These are phyloP conservation scores for Spialia ferax DNA, from an alignment of 2,888 invertebrate genomes.

Conservation along the genomic window DNA sequence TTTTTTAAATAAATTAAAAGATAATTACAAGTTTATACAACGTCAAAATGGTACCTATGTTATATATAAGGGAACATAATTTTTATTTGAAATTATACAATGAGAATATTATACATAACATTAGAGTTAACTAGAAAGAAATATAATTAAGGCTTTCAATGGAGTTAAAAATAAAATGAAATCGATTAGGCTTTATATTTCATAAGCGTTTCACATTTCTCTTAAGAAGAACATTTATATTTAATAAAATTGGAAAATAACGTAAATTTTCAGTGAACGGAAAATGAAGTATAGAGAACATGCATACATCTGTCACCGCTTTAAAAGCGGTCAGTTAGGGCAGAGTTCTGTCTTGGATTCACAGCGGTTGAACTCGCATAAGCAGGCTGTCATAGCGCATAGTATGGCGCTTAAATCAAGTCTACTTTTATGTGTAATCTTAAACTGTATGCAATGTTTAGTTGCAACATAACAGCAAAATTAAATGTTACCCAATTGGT, in stretches of 20 bases:
- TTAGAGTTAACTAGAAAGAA: background rate
- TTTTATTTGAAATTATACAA: background rate
- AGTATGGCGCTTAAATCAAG: background rate
- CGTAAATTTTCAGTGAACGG: too few species aligned
- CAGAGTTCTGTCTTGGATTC: background rate
- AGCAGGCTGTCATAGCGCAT: constrained; percentile 6
- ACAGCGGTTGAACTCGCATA: constrained; percentile 17
- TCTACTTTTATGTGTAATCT: background rate
- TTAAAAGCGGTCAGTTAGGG: too few species aligned
- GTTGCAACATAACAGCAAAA: too few species aligned
- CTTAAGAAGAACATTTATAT: too few species aligned
- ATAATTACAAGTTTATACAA: background rate
- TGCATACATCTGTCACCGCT: too few species aligned
- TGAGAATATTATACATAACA: background rate
- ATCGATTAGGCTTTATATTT: background rate
- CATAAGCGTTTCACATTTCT: too few species aligned
- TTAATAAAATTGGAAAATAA: too few species aligned
- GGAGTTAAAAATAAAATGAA: background rate
- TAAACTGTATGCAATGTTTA: too few species aligned
- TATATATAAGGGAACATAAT: background rate
- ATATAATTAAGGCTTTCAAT: too few species aligned
- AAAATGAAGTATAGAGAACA: too few species aligned
- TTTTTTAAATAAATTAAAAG: constrained; percentile 4
- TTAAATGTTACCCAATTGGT: too few species aligned
- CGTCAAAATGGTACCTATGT: background rate